These are phyloP conservation scores for Anniella stebbinsi DNA, from an alignment of 2,797 vertebrate species.

Conservation along the genomic window DNA sequence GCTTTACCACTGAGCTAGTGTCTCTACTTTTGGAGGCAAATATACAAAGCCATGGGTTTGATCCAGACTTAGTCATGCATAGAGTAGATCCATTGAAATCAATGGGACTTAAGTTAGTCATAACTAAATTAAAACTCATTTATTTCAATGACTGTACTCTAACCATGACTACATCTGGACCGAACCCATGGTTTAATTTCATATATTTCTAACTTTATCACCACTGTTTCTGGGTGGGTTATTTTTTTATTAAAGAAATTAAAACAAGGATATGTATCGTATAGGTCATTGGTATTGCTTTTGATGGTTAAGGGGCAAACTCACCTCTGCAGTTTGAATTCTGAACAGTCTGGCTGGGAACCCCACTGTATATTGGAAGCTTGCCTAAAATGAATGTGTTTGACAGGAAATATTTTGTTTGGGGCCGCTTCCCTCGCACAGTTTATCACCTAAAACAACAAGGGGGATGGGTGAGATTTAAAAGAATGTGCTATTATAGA, in stretches of 20 bases:
- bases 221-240: not conserved
- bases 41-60: not conserved
- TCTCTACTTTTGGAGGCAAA: not conserved
- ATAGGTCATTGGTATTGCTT: not conserved
- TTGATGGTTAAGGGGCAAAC: not conserved
- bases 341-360: constrained; percentile 37
- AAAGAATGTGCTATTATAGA: constrained; percentile 37
- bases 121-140: not conserved
- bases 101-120: not conserved
- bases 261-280: not conserved
- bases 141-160: not conserved
- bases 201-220: not conserved
- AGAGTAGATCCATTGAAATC: not conserved
- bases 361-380: constrained; percentile 38
- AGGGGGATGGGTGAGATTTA: constrained; percentile 35
- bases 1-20: not conserved
- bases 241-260: not conserved
- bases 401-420: constrained; percentile 56
- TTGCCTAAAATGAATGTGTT: constrained; percentile 54
- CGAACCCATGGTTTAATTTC: not conserved
- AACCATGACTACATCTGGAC: not conserved
- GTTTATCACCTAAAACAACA: constrained; percentile 47
- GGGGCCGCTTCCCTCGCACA: constrained; percentile 25
- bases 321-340: constrained; percentile 31
- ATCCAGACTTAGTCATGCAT: not conserved